Conservation (phyloP, 2,797 vertebrate genomes). For the Cyclura pinguis region DNA sequence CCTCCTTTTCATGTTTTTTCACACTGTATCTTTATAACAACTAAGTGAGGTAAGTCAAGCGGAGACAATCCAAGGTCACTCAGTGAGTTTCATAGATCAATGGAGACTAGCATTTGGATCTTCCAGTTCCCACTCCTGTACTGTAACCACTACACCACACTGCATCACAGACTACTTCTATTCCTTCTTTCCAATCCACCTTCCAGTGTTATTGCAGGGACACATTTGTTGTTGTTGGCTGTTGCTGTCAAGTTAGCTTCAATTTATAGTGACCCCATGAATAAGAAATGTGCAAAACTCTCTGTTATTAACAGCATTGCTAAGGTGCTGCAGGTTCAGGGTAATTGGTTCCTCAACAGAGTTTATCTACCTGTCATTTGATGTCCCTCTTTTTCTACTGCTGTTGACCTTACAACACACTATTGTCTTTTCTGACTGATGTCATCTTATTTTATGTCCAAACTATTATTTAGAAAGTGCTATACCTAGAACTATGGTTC, state of each 20-base stretch:
- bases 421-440: no score
- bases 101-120: not conserved
- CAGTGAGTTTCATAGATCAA: not conserved
- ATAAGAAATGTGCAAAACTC: no score
- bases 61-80: not conserved
- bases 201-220: not conserved
- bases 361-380: no score
- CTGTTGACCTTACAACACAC: no score
- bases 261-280: no score
- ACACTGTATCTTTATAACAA: not conserved
- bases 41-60: not conserved
- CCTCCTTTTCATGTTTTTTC: no score
- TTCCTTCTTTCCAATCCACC: not conserved
- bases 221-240: not conserved
- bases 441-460: no score
- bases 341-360: no score
- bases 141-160: not conserved
- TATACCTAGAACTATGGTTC: not conserved
- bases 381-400: no score
- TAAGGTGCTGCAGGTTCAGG: no score
- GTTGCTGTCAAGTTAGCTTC: no score
- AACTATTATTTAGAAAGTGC: not conserved
- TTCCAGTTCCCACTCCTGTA: not conserved
- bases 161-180: not conserved
- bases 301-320: no score